Conservation (phyloP, 2,113 vertebrate genomes). For the Embiotoca jacksoni region DNA sequence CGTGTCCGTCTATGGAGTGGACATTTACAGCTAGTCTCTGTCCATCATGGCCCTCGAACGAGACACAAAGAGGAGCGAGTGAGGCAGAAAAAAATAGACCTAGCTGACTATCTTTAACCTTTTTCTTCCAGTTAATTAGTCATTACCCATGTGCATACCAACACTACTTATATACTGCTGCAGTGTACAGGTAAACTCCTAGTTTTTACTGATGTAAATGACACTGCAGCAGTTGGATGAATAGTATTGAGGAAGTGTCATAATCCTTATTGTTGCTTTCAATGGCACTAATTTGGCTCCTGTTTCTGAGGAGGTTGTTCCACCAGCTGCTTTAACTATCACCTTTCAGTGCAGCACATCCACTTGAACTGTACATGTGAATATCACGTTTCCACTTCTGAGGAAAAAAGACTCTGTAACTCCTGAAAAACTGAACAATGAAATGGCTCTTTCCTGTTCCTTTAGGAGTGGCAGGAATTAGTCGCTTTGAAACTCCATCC, state of each 20-base stretch:
- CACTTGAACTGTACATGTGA: slow-evolving; percentile 28
- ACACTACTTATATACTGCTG: too few relatives aligned
- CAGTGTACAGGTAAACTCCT: too few relatives aligned
- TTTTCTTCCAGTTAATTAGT: neutral
- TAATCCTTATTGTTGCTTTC: slow-evolving; percentile 3
- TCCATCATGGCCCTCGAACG: neutral
- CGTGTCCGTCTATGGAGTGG: neutral
- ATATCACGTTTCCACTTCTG: slow-evolving; percentile 14
- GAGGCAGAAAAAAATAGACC: neutral
- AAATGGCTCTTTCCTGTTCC: slow-evolving; percentile 49
- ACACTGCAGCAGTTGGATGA: neutral
- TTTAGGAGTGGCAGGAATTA: slow-evolving; percentile 40
- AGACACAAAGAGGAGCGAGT: neutral
- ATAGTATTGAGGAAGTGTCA: neutral
- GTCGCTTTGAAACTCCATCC: slow-evolving; percentile 37
- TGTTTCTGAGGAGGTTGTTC: slow-evolving; percentile 25
- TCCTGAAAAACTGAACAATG: slow-evolving; percentile 59
- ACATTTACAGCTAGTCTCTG: slow-evolving; percentile 18
- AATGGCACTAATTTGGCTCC: slow-evolving; percentile 27
- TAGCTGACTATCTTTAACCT: neutral
- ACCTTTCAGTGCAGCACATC: slow-evolving; percentile 31
- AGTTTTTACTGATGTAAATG: too few relatives aligned
- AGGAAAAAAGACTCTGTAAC: slow-evolving; percentile 25
- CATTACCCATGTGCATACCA: too few relatives aligned
- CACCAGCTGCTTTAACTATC: slow-evolving; percentile 4